Evolutionary conservation across 2,113 vertebrate species (phyloP).

Genomic region (Labeo rohita): DNA sequence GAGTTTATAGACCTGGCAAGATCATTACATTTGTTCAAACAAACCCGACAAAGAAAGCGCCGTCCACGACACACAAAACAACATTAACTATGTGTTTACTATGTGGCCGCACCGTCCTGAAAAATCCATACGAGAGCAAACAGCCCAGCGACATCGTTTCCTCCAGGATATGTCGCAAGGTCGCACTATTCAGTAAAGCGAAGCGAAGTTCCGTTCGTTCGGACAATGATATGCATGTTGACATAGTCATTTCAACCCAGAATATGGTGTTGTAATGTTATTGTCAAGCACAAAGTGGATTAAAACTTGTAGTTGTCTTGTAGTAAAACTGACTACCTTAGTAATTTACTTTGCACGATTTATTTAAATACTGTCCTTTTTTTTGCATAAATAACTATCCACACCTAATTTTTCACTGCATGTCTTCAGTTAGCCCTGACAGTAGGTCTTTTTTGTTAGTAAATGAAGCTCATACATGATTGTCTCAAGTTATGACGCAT

Average conservation of each 20-base stretch:
- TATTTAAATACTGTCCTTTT: not conserved
- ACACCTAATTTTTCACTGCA: not conserved
- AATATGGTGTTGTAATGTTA: not conserved
- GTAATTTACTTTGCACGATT: not conserved
- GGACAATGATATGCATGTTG: not conserved
- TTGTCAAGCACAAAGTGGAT: not conserved
- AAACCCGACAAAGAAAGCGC: constrained; percentile 49
- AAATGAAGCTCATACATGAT: not conserved
- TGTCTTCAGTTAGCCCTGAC: too few species aligned
- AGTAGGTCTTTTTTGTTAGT: not conserved
- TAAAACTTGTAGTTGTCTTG: not conserved
- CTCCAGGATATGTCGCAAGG: not conserved
- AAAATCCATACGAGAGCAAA: constrained; percentile 41
- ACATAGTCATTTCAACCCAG: not conserved
- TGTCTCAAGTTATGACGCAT: not conserved
- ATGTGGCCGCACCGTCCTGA: not conserved
- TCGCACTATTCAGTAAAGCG: not conserved
- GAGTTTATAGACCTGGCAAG: constrained; percentile 67
- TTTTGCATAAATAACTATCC: not conserved
- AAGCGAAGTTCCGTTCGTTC: not conserved
- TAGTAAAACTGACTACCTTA: not conserved
- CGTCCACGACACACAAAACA: constrained; percentile 59
- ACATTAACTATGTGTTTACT: constrained; percentile 56
- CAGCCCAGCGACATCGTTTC: not conserved
- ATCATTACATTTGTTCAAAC: constrained; percentile 71